These are phyloP conservation scores for Sarcoramphus papa DNA, from an alignment of 2,797 vertebrate genomes.

Conservation along the genomic window DNA sequence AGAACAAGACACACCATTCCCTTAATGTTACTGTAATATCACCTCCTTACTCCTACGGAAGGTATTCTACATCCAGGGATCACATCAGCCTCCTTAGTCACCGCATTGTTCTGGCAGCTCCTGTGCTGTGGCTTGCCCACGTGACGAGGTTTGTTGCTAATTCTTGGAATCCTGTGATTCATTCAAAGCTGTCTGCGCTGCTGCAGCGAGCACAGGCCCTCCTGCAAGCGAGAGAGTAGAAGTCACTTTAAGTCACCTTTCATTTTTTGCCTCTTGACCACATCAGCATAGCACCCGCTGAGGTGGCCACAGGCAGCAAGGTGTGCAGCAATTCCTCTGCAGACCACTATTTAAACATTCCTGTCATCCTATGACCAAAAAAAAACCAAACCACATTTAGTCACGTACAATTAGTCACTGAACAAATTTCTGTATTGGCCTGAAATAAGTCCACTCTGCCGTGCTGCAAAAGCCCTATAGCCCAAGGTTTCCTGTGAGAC, in stretches of 20 bases:
- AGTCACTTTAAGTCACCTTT: background rate
- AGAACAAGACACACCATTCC: background rate
- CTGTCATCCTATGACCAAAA: background rate
- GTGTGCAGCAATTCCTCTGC: background rate
- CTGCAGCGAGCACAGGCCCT: background rate
- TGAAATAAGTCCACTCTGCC: background rate
- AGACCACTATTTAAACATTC: background rate
- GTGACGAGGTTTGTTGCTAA: background rate
- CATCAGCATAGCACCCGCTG: background rate
- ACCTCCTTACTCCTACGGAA: background rate
- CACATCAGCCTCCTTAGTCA: constrained; percentile 8
- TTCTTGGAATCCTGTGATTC: constrained; percentile 38
- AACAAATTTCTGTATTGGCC: background rate
- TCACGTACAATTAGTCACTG: background rate
- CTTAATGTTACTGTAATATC: background rate
- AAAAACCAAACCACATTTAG: background rate
- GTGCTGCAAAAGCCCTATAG: background rate
- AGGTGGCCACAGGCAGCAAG: background rate
- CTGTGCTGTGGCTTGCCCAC: background rate
- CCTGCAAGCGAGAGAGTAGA: background rate
- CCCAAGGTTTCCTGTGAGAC: background rate
- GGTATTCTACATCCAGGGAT: background rate
- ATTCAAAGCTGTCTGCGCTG: background rate
- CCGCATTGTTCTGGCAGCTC: background rate
- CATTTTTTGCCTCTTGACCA: background rate